These are phyloP conservation scores for Erebia palarica DNA, from an alignment of 2,888 invertebrate genomes.

Conservation along the genomic window DNA sequence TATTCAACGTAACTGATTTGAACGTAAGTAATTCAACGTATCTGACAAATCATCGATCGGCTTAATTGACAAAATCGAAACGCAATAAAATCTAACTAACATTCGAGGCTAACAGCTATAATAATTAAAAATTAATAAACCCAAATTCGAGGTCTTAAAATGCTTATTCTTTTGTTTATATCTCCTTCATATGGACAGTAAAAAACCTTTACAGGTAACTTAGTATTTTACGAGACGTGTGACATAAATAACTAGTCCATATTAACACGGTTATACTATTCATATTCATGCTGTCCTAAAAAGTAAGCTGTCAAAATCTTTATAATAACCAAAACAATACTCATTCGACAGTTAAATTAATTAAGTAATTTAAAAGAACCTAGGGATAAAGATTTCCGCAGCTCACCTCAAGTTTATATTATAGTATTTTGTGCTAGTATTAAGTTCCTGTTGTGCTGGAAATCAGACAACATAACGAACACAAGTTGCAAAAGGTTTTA, in stretches of 20 bases:
- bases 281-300: too few relatives aligned
- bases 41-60: background rate
- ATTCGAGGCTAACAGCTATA: background rate
- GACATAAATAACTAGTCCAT: background rate
- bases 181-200: background rate
- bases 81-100: background rate
- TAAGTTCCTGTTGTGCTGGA: background rate
- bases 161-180: constrained; percentile 8
- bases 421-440: background rate
- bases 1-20: background rate
- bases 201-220: too few relatives aligned
- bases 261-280: background rate
- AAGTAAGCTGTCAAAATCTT: background rate
- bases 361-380: too few relatives aligned
- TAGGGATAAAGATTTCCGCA: background rate
- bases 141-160: constrained; percentile 13
- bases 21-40: too few relatives aligned
- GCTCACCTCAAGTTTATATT: background rate
- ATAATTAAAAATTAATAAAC: background rate
- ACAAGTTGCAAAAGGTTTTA: background rate
- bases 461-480: background rate
- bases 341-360: too few relatives aligned
- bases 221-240: background rate
- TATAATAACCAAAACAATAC: background rate
- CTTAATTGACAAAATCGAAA: constrained; percentile 1